These are phyloP conservation scores for Aphidoletes aphidimyza DNA, from an alignment of 2,888 invertebrate species.

Conservation along the genomic window DNA sequence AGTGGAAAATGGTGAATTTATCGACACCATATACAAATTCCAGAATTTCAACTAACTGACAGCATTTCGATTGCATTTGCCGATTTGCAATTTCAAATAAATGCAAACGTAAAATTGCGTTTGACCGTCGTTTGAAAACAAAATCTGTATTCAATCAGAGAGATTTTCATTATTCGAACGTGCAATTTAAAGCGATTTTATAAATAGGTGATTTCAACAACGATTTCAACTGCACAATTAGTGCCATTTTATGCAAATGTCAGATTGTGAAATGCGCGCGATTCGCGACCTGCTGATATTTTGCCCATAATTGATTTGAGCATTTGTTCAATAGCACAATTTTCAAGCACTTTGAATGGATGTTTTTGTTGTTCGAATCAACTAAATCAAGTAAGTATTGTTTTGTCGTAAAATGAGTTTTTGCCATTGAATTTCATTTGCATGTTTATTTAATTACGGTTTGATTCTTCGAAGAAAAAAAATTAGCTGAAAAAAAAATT, in stretches of 20 bases:
- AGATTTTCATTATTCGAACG: not conserved
- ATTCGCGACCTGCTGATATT: not conserved
- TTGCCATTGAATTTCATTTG: not conserved
- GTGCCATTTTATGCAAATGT: conserved; percentile 36
- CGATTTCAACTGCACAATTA: conserved; percentile 7
- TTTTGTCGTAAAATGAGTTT: not conserved
- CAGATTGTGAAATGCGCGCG: not conserved
- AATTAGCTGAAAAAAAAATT: conserved; percentile 2
- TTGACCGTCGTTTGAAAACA: not conserved
- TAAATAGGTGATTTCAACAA: conserved; percentile 1
- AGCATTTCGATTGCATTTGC: not conserved
- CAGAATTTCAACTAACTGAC: not conserved
- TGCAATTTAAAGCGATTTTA: not conserved
- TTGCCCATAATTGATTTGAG: not conserved
- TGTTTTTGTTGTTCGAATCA: not conserved
- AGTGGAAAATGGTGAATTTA: not conserved
- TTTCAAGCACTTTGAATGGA: not conserved
- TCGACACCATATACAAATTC: not conserved
- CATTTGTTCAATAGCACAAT: not conserved
- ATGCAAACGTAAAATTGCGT: not conserved
- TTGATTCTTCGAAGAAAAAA: conserved; percentile 11
- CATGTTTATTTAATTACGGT: conserved; percentile 1
- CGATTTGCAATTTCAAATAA: not conserved
- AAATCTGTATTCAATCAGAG: conserved; percentile 22
- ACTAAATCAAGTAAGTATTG: conserved; percentile 19